A percentile compares a stretch with the other conserved stretches of the same genome.
These are phyloP conservation scores for Cotesia vestalis DNA, from an alignment of 1,140 invertebrate species.

Conservation along the genomic window DNA sequence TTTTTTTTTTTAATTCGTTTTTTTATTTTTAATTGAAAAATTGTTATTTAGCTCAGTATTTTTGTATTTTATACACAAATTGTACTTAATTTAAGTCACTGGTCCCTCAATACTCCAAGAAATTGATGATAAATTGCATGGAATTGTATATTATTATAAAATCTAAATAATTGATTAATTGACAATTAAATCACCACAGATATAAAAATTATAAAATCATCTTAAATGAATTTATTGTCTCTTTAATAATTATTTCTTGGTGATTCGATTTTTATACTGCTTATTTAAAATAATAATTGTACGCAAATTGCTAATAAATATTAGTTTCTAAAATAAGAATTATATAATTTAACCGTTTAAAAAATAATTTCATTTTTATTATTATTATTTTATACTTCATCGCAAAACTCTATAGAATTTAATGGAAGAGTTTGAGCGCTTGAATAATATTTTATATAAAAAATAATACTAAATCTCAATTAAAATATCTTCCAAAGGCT, in stretches of 20 bases:
- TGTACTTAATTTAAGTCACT: constrained; percentile 64
- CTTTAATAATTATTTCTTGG: constrained; percentile 34
- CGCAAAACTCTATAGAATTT: no score
- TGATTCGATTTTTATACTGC: constrained; percentile 56
- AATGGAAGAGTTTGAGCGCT: no score
- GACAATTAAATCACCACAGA: constrained; percentile 31
- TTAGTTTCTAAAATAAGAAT: constrained; percentile 51
- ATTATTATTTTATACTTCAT: no score
- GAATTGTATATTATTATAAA: constrained; percentile 44
- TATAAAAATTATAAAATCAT: constrained; percentile 18
- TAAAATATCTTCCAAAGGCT: constrained; percentile 79
- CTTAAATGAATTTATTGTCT: constrained; percentile 35
- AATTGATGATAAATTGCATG: constrained; percentile 34
- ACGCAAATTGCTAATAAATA: constrained; percentile 60
- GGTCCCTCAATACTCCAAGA: not conserved
- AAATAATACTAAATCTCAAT: constrained; percentile 59
- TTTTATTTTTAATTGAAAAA: constrained; percentile 6
- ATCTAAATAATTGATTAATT: constrained; percentile 8
- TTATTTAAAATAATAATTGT: constrained; percentile 59
- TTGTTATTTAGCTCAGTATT: constrained; percentile 63
- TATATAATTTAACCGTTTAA: constrained; percentile 25
- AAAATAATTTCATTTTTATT: not conserved
- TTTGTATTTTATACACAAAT: constrained; percentile 64
- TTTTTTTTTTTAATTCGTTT: not conserved
- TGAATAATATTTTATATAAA: no score